These are phyloP conservation scores for Brachypteracias leptosomus DNA, from an alignment of 2,113 vertebrate genomes.

Conservation along the genomic window DNA sequence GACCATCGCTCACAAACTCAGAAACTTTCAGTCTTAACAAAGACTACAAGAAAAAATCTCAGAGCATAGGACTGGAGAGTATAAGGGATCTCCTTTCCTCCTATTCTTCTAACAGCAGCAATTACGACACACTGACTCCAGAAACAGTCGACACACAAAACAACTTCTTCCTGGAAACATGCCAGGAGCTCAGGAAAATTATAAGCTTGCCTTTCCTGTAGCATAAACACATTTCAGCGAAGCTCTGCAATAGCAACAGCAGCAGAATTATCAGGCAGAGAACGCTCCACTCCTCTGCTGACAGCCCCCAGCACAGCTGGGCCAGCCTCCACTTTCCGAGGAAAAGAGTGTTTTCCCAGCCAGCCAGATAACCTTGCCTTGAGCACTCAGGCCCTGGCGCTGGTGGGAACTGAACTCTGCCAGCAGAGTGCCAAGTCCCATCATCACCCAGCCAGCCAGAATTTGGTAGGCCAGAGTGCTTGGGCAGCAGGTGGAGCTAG, in stretches of 20 bases:
- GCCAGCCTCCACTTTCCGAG: neutral
- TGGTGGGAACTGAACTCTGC: neutral
- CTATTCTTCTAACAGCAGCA: neutral
- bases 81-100: neutral
- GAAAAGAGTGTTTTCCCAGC: neutral
- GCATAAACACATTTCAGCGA: constrained; percentile 24
- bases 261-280: neutral
- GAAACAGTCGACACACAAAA: neutral
- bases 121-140: neutral
- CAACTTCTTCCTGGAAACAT: neutral
- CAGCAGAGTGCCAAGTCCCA: neutral
- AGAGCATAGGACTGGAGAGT: neutral
- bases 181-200: constrained; percentile 17
- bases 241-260: neutral
- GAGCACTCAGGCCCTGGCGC: neutral
- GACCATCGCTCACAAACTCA: neutral
- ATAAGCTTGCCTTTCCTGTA: neutral
- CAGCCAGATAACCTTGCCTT: neutral
- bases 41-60: neutral
- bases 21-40: neutral
- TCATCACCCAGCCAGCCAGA: neutral
- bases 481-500: neutral
- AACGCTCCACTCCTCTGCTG: neutral
- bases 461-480: neutral
- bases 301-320: neutral